Base-by-base conservation (phyloP, 2,888 invertebrate genomes). In the Agonopterix heracliana region DNA sequence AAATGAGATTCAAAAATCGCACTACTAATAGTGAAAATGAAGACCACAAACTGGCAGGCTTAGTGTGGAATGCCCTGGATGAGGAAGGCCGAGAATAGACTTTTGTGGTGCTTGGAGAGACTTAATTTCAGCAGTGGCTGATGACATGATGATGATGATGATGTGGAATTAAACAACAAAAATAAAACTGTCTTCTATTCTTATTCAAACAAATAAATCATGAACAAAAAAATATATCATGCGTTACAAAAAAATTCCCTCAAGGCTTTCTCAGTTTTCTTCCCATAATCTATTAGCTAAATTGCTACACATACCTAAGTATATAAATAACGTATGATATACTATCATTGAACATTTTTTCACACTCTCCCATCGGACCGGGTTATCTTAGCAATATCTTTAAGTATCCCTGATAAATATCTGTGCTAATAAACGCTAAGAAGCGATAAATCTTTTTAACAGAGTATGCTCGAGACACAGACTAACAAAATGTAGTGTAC, bases 361-460 rank as follows among this genome's bases (percentile, higher is more conserved):
- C 69, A 64, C 61, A 63, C 58, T 26, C 26, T 54, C 61, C 54
- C 59, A 58, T 64, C 65, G 46, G 65, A 60, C 67, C 63, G 63
- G 65, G 67, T 68, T 69, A 70, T 68, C 65, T 56, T 48, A 59
- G 69, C 73, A 82, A 84, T 85, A 81, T 79, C 74, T 80, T 67
- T 75, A 69, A 80, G 81, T 82, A 81, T 74, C 56, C 61, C 67
- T 77, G 81, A 86, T 85, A 84, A 81, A 86, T 85, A 83, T 81
- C 78, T 80, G 59, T 61, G 75, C 85, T 85, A 86, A 86, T 86
- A 86, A 82, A 81, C 77, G 77, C 78, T 77, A 78, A 78, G 79
- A 70, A 66, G 71, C 57, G 61, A 79, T 84, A 82, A 81, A 84
- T 84, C 84, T 79, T 75, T 74, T 74, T 74, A 73, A 69, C 76